Percentiles rank a stretch among this genome's conserved stretches.
Evolutionary conservation across 2,113 vertebrate species (phyloP).

Genomic region (Pseudonaja textilis): DNA sequence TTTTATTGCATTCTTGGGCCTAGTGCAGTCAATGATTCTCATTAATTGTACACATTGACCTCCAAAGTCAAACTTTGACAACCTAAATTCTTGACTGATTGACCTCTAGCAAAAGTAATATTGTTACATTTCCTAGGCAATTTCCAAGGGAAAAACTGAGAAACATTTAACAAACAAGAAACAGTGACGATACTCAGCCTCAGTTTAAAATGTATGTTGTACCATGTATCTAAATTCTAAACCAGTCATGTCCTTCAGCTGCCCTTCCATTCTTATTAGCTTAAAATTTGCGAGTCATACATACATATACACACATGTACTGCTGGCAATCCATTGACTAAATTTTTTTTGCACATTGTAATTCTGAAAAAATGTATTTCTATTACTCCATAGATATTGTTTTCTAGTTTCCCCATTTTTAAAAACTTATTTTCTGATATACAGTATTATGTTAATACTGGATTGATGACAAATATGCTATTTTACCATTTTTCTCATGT

Average conservation of each 20-base stretch:
- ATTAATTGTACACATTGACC: slow-evolving; percentile 47
- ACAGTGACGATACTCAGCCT: too few species aligned
- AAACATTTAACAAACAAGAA: neutral
- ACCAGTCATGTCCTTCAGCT: neutral
- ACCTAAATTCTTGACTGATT: slow-evolving; percentile 29
- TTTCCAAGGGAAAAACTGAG: neutral
- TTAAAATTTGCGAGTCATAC: neutral
- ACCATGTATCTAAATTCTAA: neutral
- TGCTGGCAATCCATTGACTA: neutral
- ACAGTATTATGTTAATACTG: neutral
- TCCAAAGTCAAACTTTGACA: slow-evolving; percentile 9
- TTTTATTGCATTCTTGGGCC: slow-evolving; percentile 35
- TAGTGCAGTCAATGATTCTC: slow-evolving; percentile 14
- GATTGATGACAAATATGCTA: neutral
- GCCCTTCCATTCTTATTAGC: neutral
- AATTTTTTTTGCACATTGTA: neutral
- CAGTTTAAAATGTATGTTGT: neutral
- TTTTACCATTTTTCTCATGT: neutral
- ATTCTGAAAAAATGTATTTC: neutral
- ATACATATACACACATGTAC: neutral
- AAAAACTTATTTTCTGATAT: neutral
- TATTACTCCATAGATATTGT: neutral
- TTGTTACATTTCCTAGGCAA: neutral
- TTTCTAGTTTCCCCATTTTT: neutral
- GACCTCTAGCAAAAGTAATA: neutral